Conservation (phyloP, 2,888 invertebrate species). For the Glaucopsyche alexis region DNA sequence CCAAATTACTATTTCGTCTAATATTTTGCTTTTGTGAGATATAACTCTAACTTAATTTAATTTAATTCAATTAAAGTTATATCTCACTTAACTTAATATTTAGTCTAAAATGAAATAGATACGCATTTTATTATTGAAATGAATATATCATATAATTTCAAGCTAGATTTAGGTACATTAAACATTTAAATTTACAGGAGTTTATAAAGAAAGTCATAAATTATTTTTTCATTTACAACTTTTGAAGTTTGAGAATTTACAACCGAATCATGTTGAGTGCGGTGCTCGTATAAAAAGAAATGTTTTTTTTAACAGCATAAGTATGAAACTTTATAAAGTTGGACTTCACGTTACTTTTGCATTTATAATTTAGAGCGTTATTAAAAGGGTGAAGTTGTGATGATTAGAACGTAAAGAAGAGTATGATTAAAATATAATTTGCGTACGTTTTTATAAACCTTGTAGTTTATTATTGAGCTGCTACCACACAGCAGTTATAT, state of each 20-base stretch:
- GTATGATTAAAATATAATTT: not conserved
- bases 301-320: slow-evolving; percentile 13
- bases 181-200: not conserved
- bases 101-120: too few relatives aligned
- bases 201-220: slow-evolving; percentile 8
- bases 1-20: too few relatives aligned
- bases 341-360: not conserved
- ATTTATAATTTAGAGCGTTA: not conserved
- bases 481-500: too few relatives aligned
- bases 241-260: not conserved
- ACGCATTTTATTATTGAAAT: too few relatives aligned
- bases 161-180: not conserved
- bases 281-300: slow-evolving; percentile 18
- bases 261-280: not conserved
- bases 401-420: not conserved
- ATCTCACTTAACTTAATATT: too few relatives aligned
- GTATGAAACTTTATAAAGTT: slow-evolving; percentile 4
- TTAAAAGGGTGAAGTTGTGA: not conserved
- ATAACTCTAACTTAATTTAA: too few relatives aligned
- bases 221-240: slow-evolving; percentile 8
- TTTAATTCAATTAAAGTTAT: too few relatives aligned
- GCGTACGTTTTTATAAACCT: not conserved
- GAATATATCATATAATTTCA: too few relatives aligned
- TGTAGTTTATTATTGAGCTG: not conserved
- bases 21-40: too few relatives aligned